phyloP scores from a whole-genome alignment of 1,140 invertebrate species.

The Camponotus pennsylvanicus region DNA sequence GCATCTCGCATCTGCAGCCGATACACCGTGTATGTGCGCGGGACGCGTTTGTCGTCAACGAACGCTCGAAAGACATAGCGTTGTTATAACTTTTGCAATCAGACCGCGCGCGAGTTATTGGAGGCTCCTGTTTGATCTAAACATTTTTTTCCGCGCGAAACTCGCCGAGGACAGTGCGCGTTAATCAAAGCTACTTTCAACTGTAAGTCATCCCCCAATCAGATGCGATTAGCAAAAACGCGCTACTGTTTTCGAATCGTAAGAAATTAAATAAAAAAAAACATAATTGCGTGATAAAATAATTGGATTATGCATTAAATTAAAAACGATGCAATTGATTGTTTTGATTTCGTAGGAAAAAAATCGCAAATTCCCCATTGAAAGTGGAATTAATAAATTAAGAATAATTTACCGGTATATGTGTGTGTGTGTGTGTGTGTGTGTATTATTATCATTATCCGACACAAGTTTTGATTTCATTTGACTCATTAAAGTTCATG shows the following conservation, averaged over 20 bases:
- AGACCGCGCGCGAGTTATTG: slow-evolving; percentile 32
- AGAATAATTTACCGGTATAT: slow-evolving; percentile 9
- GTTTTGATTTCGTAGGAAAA: not conserved
- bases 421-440: not conserved
- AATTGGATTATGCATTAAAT: slow-evolving; percentile 4
- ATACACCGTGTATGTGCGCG: slow-evolving; percentile 14
- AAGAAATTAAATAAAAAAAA: not conserved
- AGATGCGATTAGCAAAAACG: not conserved
- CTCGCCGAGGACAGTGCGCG: not conserved
- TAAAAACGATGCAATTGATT: not conserved
- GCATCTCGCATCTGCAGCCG: slow-evolving; percentile 61
- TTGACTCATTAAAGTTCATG: slow-evolving; percentile 50
- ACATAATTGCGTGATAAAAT: slow-evolving; percentile 1
- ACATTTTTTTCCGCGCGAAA: slow-evolving; percentile 35
- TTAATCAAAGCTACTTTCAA: slow-evolving; percentile 22
- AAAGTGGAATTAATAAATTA: slow-evolving; percentile 17
- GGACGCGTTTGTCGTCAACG: slow-evolving; percentile 15
- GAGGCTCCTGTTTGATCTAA: slow-evolving; percentile 28
- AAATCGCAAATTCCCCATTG: not conserved
- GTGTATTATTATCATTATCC: slow-evolving; percentile 3
- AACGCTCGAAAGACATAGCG: slow-evolving; percentile 48
- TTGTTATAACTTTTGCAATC: slow-evolving; percentile 61
- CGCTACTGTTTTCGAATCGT: not conserved
- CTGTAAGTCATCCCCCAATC: not conserved
- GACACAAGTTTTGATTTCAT: slow-evolving; percentile 37